These are phyloP conservation scores for Acanthiza pusilla DNA, from an alignment of 2,797 vertebrate species.

Conservation along the genomic window DNA sequence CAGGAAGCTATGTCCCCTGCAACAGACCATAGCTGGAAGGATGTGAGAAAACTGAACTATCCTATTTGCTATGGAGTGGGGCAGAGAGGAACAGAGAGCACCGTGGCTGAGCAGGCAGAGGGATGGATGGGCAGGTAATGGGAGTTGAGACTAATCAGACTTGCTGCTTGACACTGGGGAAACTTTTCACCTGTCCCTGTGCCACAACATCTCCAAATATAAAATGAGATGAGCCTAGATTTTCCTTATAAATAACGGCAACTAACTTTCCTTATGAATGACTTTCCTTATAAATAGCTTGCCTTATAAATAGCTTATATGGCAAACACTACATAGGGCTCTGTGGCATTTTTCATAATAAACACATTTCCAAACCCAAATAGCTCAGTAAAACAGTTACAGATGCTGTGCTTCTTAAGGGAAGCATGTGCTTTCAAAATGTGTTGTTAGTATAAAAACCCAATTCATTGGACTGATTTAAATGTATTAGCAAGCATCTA, in stretches of 20 bases:
- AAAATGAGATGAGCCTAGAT: background rate
- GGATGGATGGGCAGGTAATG: background rate
- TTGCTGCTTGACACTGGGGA: background rate
- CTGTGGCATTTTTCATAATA: conserved; percentile 37
- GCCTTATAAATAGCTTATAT: conserved; percentile 31
- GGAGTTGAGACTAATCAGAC: background rate
- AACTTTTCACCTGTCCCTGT: background rate
- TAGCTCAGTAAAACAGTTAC: conserved; percentile 45
- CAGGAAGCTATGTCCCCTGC: background rate
- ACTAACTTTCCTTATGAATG: conserved; percentile 32
- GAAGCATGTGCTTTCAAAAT: conserved; percentile 45
- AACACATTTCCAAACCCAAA: conserved; percentile 43
- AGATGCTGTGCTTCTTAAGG: conserved; percentile 51
- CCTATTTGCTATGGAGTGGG: background rate
- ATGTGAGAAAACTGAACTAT: background rate
- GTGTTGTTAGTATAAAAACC: background rate
- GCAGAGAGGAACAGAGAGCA: background rate
- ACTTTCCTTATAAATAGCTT: conserved; percentile 38
- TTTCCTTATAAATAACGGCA: conserved; percentile 8
- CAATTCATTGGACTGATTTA: conserved; percentile 26
- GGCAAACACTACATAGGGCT: conserved; percentile 10
- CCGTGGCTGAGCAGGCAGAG: background rate
- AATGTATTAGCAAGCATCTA: conserved; percentile 33
- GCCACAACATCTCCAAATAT: background rate
- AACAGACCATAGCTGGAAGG: background rate